phyloP scores from a whole-genome alignment of 2,888 invertebrate species.

The Tenodera sinensis region DNA sequence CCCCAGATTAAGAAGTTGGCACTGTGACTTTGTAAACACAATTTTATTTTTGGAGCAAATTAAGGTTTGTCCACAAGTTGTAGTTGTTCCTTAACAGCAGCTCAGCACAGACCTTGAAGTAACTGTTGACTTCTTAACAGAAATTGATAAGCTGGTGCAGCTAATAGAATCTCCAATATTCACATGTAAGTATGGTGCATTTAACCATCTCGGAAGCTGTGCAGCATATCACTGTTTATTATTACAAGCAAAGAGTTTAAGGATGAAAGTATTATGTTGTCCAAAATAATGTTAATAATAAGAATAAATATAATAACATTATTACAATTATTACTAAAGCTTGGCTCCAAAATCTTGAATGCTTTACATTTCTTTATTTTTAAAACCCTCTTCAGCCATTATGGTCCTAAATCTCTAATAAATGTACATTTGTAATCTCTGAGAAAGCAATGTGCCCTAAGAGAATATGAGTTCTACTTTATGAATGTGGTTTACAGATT shows the following conservation, averaged over 20 bases:
- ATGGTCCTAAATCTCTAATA: neutral
- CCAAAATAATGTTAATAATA: no score
- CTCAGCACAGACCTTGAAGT: constrained; percentile 88
- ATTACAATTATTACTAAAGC: no score
- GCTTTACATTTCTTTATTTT: no score
- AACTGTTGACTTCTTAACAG: constrained; percentile 91
- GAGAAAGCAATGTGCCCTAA: neutral
- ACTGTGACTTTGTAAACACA: no score
- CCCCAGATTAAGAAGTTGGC: no score
- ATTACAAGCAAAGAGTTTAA: neutral
- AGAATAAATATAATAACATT: no score
- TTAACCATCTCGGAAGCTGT: neutral
- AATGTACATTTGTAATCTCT: neutral
- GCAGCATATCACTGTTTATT: neutral
- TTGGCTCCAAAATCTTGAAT: no score
- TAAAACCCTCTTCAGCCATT: neutral
- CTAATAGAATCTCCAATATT: constrained; percentile 98
- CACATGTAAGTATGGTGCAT: constrained; percentile 71
- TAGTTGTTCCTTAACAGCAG: neutral
- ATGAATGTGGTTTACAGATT: constrained; percentile 56
- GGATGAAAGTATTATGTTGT: neutral
- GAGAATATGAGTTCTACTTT: neutral
- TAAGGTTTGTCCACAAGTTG: neutral
- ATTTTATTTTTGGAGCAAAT: no score
- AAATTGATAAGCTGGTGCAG: constrained; percentile 96